These are phyloP conservation scores for Prunella strophiata DNA, from an alignment of 2,797 vertebrate genomes.

Conservation along the genomic window DNA sequence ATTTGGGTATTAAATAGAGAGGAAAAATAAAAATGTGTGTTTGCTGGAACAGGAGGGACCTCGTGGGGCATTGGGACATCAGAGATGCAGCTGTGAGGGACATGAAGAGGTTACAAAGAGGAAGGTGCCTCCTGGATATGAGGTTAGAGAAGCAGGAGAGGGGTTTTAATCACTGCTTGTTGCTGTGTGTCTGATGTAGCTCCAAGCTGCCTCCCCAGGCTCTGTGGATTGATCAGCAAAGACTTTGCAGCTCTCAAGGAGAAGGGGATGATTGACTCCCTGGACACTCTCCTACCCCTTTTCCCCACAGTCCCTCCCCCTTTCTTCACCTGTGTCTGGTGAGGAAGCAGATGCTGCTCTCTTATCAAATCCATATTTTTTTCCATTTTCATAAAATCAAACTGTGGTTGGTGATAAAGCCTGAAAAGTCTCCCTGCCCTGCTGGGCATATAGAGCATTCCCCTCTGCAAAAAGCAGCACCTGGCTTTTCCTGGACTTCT, in stretches of 20 bases:
- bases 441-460: accelerated
- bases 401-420: not conserved
- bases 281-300: not conserved
- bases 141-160: not conserved
- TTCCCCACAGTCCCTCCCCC: not conserved
- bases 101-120: not conserved
- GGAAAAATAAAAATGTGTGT: not conserved
- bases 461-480: not conserved
- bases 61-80: not conserved
- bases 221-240: not conserved
- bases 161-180: not conserved
- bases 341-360: not conserved
- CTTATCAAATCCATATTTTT: not conserved
- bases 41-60: not conserved
- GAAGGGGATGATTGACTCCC: not conserved
- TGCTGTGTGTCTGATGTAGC: not conserved
- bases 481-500: not conserved
- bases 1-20: not conserved
- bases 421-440: not conserved
- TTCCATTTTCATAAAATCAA: not conserved
- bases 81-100: not conserved
- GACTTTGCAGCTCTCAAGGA: not conserved
- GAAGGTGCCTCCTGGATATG: not conserved
- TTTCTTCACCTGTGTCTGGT: not conserved
- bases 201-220: not conserved